Evolutionary conservation across 2,888 invertebrate genomes (phyloP).

Genomic region (Thelaira solivaga): DNA sequence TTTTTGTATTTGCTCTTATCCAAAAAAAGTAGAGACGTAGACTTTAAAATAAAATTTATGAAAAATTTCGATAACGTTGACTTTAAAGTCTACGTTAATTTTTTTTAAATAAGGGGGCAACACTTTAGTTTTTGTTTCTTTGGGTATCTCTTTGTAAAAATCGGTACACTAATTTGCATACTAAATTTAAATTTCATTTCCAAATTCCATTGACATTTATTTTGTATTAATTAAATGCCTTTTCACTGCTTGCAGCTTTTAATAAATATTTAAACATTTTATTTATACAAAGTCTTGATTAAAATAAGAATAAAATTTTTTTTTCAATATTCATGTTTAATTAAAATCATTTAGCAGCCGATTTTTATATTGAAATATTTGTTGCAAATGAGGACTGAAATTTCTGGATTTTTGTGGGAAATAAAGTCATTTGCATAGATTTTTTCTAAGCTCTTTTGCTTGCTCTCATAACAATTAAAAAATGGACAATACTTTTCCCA

Average conservation of each 20-base stretch:
- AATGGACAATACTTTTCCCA: no score
- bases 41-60: no score
- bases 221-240: neutral
- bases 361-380: neutral
- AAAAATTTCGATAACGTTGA: no score
- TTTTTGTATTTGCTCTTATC: no score
- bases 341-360: neutral
- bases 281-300: constrained; percentile 2
- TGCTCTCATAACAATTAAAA: no score
- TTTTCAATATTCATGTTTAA: neutral
- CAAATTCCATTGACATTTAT: neutral
- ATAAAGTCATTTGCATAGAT: no score
- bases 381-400: no score
- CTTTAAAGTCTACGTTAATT: no score
- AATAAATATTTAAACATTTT: neutral
- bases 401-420: neutral
- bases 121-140: no score
- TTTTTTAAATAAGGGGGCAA: no score
- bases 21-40: no score
- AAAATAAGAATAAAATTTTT: neutral
- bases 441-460: no score
- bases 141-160: neutral
- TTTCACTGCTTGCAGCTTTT: neutral
- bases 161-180: neutral
- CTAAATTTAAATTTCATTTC: neutral